Base-by-base conservation (phyloP, 2,113 vertebrate genomes). In the Micromys minutus region DNA sequence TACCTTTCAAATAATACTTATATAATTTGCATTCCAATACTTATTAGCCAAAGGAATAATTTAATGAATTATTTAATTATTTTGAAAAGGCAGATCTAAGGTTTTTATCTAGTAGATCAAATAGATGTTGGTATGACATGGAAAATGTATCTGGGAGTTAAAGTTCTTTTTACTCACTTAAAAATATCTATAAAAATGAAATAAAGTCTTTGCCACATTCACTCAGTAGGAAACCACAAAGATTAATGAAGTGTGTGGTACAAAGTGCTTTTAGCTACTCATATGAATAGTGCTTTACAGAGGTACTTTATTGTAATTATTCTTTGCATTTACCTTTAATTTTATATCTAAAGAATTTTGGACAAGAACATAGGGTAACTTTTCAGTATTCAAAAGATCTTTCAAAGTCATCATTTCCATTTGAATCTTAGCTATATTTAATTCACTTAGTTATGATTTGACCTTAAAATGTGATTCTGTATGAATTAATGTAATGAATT, bases 241-340 rank as follows among this genome's bases (percentile, higher is more conserved):
- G 69, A 97, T 97, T 97, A 97, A 97, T 92, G 84, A 96, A 72
- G 69, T 94, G 95, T 77, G 85, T 36, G 80, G 93, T 92, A 96
- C n/a, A 94, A 96, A 95, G 16, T 96, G 57, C 87, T 95, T 84
- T 95, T 71, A 96, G 87, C 55, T 96, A 94, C 89, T 96, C 57
- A 81, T 91, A 94, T 7, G 21, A 93, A 96, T 72, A n/a, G 17
- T 88, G 16, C 45, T 96, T 93, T 95, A 90, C 85, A 63, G 90
- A 94, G 31, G 21, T 90, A 90, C 80, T 94, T 96, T 71, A 87
- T 88, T 93, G 59, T 88, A 95, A 97, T 97, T 96, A 97, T 96
- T 94, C 55, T 94, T 92, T 85, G 59, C 63, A 96, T 96, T 93
- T 96, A 93, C 84, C 92, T 92, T 96, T 94, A 95, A 96, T 93